phyloP scores from a whole-genome alignment of 2,888 invertebrate species.

The Tiphia femorata region DNA sequence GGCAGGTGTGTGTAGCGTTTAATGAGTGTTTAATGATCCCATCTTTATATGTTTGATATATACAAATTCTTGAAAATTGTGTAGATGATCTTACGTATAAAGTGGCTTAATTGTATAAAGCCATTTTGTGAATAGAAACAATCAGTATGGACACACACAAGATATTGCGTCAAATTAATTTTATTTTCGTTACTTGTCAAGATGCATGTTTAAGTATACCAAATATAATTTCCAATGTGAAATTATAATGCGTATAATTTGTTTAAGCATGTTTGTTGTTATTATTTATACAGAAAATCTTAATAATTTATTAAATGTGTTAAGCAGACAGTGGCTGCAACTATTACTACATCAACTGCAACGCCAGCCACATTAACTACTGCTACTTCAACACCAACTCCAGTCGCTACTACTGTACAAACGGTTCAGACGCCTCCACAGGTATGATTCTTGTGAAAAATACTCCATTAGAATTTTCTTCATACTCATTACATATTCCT shows the following conservation, averaged over 20 bases:
- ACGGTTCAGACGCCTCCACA: conserved; percentile 58
- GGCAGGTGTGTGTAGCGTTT: no score
- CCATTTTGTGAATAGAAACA: no score
- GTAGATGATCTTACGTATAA: no score
- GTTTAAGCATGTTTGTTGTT: neutral
- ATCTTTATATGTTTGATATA: no score
- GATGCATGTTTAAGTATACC: no score
- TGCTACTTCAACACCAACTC: conserved; percentile 59
- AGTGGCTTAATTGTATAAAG: no score
- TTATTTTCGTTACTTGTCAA: neutral
- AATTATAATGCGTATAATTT: neutral
- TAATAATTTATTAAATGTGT: conserved; percentile 10
- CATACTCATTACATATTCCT: no score
- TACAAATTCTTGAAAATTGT: no score
- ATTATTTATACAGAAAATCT: no score
- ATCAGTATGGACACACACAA: no score
- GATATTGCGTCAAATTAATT: conserved; percentile 5
- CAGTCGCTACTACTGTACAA: conserved; percentile 64
- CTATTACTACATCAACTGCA: conserved; percentile 61
- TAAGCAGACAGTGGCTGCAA: conserved; percentile 62
- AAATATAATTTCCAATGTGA: neutral
- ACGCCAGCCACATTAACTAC: conserved; percentile 64
- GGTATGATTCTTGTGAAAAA: conserved; percentile 37
- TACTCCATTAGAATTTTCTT: neutral
- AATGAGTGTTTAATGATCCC: no score